These are phyloP conservation scores for Notarius lentiginosus DNA, from an alignment of 2,113 vertebrate species.

Conservation along the genomic window DNA sequence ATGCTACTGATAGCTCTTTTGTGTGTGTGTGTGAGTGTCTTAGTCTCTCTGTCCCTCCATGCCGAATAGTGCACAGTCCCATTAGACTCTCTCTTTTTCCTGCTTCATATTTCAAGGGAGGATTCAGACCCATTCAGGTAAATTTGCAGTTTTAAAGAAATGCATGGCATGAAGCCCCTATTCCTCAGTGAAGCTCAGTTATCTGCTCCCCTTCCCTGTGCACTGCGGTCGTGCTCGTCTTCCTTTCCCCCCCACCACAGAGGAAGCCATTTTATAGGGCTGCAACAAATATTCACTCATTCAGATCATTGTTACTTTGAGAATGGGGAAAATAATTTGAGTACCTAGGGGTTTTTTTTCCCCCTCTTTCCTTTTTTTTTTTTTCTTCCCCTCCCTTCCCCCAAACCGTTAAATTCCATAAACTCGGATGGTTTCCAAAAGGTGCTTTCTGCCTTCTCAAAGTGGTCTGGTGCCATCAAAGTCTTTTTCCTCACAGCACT, in stretches of 20 bases:
- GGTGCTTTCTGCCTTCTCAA: not conserved
- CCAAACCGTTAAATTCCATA: not conserved
- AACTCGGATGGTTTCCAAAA: not conserved
- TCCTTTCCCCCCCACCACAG: not conserved
- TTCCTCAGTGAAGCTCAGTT: slow-evolving; percentile 50
- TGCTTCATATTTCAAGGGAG: slow-evolving; percentile 97
- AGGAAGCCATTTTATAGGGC: slow-evolving; percentile 11
- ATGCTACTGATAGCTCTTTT: slow-evolving; percentile 27
- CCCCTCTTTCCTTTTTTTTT: no score
- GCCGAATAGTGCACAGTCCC: slow-evolving; percentile 79
- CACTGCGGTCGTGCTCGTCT: slow-evolving; percentile 56
- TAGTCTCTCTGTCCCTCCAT: slow-evolving; percentile 57
- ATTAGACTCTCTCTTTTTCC: slow-evolving; percentile 96
- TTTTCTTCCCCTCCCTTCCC: no score
- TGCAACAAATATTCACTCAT: not conserved
- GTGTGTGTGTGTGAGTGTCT: slow-evolving; percentile 47
- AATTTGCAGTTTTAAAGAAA: slow-evolving; percentile 60
- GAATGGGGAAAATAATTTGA: not conserved
- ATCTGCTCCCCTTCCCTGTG: slow-evolving; percentile 40
- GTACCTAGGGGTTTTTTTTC: not conserved
- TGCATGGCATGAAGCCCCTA: slow-evolving; percentile 72
- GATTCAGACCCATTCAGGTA: slow-evolving; percentile 95
- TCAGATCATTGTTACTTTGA: not conserved
- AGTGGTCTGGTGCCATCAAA: not conserved
- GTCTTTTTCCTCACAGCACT: not conserved